Base-by-base conservation (phyloP, 2,113 vertebrate species). In the Ranitomeya imitator region DNA sequence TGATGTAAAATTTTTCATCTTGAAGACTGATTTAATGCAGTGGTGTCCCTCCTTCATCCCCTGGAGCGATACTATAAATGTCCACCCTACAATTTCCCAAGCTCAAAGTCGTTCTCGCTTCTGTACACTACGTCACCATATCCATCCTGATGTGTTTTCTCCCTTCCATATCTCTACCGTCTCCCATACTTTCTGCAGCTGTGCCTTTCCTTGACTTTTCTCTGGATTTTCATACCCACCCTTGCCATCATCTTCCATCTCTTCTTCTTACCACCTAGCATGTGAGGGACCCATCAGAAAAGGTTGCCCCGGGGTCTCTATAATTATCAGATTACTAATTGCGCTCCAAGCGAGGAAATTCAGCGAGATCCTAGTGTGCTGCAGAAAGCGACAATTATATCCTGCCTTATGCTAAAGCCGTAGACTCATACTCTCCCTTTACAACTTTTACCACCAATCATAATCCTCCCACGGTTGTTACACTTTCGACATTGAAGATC, bases 311-410 rank as follows among this genome's bases (percentile, higher is more conserved):
- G 12, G 69, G 65, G 45, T 19, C 86, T 83, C 79, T 88, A 14
- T 88, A 88, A 88, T 83, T 88, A 88, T 83, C 57, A 54, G 45
- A 88, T 88, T 88, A 88, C 77, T 83, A 88, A 78, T 88, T n/a
- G 31, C 26, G 45, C 57, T 73, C 23, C 65, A 74, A 76, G 57
- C 86, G 69, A n/a, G 54, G 59, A 77, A 51, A 1, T 6, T 16
- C 4, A 37, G 37, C 55, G n/a, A 31, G 21, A 77, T 73, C 65
- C 57, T 15, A 52, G 57, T 61, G n/a, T 55, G 71, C 59, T 45
- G 13, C 61, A 31, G 14, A 82, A 83, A 82, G 79, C 69, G 37
- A 67, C 65, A 82, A 82, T 73, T 87, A 87, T 79, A 60, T 6
- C 65, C 31, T 65, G 80, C 80, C 12, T 18, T 19, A 14, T 15